Evolutionary conservation across 35 echinoderm and acorn worm genomes (phyloP).

Genomic region (Amphiura filiformis): DNA sequence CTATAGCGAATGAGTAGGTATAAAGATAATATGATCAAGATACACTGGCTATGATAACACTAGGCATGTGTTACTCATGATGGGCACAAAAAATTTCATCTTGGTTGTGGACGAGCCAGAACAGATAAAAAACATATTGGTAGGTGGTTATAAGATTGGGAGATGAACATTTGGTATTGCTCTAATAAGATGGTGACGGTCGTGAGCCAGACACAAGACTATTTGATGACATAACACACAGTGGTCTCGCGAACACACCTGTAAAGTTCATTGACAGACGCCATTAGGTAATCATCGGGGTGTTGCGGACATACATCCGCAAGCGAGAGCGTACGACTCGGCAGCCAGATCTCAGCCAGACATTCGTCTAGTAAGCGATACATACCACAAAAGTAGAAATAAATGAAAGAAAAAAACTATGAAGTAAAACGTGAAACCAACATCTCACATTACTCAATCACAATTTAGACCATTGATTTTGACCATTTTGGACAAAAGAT

Average conservation of each 20-base stretch:
- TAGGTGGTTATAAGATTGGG: neutral
- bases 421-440: neutral
- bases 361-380: no score
- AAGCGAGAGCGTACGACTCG: neutral
- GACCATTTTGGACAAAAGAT: neutral
- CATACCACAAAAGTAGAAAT: no score
- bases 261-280: neutral
- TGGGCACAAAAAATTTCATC: neutral
- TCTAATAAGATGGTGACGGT: neutral
- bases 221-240: neutral
- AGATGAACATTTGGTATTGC: neutral
- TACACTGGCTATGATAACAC: neutral
- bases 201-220: neutral
- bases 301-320: neutral
- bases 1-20: neutral
- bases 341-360: no score
- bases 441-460: constrained; percentile 1
- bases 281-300: neutral
- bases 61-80: neutral
- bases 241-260: neutral
- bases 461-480: neutral
- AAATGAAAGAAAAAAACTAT: no score
- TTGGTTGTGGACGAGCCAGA: neutral
- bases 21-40: no score
- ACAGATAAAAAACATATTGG: neutral